These are phyloP conservation scores for Pseudococcus viburni DNA, from an alignment of 2,888 invertebrate species.

Conservation along the genomic window DNA sequence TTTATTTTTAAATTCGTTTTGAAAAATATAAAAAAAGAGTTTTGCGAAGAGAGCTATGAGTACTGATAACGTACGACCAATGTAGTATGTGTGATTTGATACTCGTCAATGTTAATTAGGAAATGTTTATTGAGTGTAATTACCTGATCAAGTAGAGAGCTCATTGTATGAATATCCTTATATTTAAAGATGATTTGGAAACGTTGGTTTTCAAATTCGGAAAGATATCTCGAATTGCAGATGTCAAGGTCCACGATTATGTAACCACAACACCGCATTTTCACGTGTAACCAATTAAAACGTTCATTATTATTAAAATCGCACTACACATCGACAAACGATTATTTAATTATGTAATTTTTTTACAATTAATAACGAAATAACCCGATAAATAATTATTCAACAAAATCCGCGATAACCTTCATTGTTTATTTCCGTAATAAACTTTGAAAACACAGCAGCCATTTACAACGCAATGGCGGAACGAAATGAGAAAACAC, in stretches of 20 bases:
- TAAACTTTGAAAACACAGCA: constrained; percentile 63
- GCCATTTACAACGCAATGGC: constrained; percentile 60
- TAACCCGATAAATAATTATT: constrained; percentile 55
- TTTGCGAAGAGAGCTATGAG: not conserved
- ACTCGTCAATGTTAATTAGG: not conserved
- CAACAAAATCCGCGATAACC: constrained; percentile 63
- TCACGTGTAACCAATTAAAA: constrained; percentile 41
- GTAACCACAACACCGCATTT: constrained; percentile 63
- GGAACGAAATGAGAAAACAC: constrained; percentile 25
- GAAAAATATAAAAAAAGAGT: not conserved
- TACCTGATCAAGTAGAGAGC: constrained; percentile 54
- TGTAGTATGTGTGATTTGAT: not conserved
- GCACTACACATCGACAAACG: constrained; percentile 37
- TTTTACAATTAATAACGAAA: constrained; percentile 38
- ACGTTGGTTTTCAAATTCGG: constrained; percentile 37
- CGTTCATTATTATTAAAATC: constrained; percentile 21
- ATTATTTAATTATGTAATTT: constrained; percentile 47
- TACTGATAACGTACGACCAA: constrained; percentile 16
- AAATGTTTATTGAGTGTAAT: not conserved
- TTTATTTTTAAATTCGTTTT: not conserved
- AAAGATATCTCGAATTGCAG: constrained; percentile 45
- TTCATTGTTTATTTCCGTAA: constrained; percentile 65
- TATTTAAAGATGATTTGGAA: constrained; percentile 18
- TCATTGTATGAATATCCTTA: constrained; percentile 44
- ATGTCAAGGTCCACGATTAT: constrained; percentile 63